Evolutionary conservation across 2,888 invertebrate species (phyloP).

Genomic region (Clivina fossor): DNA sequence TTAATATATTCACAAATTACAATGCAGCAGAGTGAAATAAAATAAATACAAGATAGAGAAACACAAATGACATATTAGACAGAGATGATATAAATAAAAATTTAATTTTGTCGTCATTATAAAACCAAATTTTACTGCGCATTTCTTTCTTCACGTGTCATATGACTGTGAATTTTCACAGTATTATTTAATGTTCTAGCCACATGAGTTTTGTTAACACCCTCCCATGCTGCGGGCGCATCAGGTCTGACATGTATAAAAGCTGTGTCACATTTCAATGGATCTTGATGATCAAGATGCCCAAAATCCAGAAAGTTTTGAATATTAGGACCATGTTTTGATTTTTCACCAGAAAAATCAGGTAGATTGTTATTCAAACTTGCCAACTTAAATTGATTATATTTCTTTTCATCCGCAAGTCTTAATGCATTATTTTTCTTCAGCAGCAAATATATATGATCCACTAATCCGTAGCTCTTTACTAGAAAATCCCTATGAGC

Average conservation of each 20-base stretch:
- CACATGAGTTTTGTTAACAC: slow-evolving; percentile 34
- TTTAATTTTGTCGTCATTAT: neutral
- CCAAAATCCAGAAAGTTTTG: slow-evolving; percentile 34
- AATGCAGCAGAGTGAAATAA: too few relatives aligned
- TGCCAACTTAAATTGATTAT: slow-evolving; percentile 43
- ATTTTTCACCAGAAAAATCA: slow-evolving; percentile 27
- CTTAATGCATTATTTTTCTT: slow-evolving; percentile 67
- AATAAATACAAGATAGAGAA: neutral
- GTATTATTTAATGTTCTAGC: slow-evolving; percentile 37
- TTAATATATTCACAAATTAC: too few relatives aligned
- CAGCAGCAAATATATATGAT: slow-evolving; percentile 68
- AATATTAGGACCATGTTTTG: slow-evolving; percentile 20
- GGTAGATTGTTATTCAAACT: slow-evolving; percentile 5
- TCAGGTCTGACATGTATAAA: slow-evolving; percentile 20
- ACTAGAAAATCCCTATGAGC: slow-evolving; percentile 71
- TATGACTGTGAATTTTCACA: slow-evolving; percentile 27
- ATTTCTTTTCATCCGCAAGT: slow-evolving; percentile 67
- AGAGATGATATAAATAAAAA: neutral
- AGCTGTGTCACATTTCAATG: slow-evolving; percentile 17
- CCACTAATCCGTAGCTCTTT: slow-evolving; percentile 68
- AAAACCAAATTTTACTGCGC: neutral
- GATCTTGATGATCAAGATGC: too few relatives aligned
- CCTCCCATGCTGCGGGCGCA: slow-evolving; percentile 22
- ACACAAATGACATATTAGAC: neutral
- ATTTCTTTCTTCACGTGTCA: slow-evolving; percentile 27